Evolutionary conservation across 2,888 invertebrate species (phyloP).

Genomic region (Synergus japonicus): DNA sequence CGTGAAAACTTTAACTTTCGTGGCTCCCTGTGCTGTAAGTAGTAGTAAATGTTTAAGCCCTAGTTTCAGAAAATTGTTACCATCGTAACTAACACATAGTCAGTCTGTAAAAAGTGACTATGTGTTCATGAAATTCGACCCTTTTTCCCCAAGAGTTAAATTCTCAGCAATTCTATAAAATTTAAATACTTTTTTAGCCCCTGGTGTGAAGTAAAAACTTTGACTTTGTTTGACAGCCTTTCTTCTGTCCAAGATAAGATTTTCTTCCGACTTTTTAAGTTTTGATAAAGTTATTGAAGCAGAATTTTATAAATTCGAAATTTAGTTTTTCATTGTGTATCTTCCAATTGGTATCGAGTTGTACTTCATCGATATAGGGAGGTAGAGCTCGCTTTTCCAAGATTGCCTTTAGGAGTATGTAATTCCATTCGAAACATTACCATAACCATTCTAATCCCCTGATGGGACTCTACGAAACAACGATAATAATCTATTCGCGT

Average conservation of each 20-base stretch:
- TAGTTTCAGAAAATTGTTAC: not conserved
- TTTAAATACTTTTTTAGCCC: not conserved
- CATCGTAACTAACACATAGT: conserved; percentile 1
- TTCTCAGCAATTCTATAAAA: not conserved
- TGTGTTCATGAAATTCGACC: conserved; percentile 1
- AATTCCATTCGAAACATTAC: conserved; percentile 8
- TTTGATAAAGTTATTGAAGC: not conserved
- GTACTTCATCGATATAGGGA: not conserved
- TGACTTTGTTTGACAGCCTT: not conserved
- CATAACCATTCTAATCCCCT: conserved; percentile 2
- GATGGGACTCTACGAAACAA: not conserved
- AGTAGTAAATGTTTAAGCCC: not conserved
- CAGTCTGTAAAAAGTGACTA: not conserved
- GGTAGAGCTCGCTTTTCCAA: not conserved
- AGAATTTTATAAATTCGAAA: not conserved
- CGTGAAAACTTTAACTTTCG: conserved; percentile 6
- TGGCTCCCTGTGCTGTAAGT: not conserved
- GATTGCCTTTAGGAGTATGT: not conserved
- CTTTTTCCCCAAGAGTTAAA: not conserved
- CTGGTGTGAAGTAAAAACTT: not conserved
- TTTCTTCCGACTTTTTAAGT: not conserved
- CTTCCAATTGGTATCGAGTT: not conserved
- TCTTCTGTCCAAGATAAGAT: not conserved
- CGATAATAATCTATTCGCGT: conserved; percentile 15
- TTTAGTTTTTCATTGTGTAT: not conserved